phyloP scores from a whole-genome alignment of 1,140 invertebrate species.

The Drosophila persimilis region DNA sequence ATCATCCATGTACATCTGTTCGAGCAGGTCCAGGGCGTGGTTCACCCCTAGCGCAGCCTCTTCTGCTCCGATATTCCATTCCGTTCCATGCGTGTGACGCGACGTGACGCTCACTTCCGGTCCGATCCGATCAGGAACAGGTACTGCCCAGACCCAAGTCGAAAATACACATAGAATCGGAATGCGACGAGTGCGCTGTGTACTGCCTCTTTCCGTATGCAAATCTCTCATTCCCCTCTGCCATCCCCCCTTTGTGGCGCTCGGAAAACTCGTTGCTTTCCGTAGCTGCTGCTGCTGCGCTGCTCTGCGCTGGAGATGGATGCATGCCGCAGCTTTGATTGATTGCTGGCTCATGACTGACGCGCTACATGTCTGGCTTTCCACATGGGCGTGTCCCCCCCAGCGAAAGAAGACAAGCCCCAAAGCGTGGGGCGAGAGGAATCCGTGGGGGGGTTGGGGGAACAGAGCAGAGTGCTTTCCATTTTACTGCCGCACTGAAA shows the following conservation, averaged over 20 bases:
- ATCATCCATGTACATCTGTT: no score
- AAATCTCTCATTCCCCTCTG: neutral
- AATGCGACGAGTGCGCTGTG: no score
- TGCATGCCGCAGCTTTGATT: slow-evolving; percentile 36
- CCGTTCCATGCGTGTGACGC: no score
- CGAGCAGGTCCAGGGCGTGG: no score
- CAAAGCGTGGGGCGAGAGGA: neutral
- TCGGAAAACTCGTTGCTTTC: slow-evolving; percentile 22
- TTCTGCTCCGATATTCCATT: slow-evolving; percentile 1
- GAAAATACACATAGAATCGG: neutral
- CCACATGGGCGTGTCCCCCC: slow-evolving; percentile 17
- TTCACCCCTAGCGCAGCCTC: neutral
- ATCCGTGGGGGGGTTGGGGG: neutral
- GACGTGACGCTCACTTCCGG: slow-evolving; percentile 21
- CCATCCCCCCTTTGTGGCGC: no score
- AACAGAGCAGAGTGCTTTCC: no score
- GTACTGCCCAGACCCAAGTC: neutral
- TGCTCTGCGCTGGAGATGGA: neutral
- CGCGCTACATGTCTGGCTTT: slow-evolving; percentile 34
- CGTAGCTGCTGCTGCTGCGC: neutral
- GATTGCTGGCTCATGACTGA: slow-evolving; percentile 43
- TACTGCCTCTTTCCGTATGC: neutral
- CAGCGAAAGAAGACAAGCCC: neutral
- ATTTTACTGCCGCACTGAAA: no score
- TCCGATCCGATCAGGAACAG: neutral